Evolutionary conservation across 1,140 invertebrate species (phyloP).

Genomic region (Pristionchus pacificus): DNA sequence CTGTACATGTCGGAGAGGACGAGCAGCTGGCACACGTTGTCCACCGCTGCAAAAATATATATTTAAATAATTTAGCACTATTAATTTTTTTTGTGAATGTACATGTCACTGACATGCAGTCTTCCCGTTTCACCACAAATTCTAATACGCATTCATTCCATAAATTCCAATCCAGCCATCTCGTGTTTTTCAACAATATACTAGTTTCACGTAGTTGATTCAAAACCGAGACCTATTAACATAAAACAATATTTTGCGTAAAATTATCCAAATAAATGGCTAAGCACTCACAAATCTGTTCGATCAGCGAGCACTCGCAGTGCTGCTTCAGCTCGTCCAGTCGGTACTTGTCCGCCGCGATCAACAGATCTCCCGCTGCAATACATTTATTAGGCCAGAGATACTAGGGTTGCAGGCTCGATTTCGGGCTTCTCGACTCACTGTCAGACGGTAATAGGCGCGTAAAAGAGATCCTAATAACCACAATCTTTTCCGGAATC

Average conservation of each 20-base stretch:
- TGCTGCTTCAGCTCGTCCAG: slow-evolving; percentile 31
- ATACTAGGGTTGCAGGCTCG: too few relatives aligned
- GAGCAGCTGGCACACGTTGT: slow-evolving; percentile 53
- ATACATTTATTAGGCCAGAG: too few relatives aligned
- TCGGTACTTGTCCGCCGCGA: slow-evolving; percentile 57
- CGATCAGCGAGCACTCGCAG: slow-evolving; percentile 48
- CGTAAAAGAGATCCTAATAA: too few relatives aligned
- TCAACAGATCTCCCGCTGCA: slow-evolving; percentile 47
- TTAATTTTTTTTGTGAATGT: neutral
- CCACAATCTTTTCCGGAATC: too few relatives aligned
- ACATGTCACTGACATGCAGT: neutral
- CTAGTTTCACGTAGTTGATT: too few relatives aligned
- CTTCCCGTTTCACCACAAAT: neutral
- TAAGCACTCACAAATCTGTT: slow-evolving; percentile 34
- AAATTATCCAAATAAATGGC: too few relatives aligned
- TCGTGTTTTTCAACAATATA: too few relatives aligned
- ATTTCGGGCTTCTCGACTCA: too few relatives aligned
- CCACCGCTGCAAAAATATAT: slow-evolving; percentile 20
- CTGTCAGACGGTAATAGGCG: too few relatives aligned
- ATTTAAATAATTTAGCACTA: neutral
- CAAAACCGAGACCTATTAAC: too few relatives aligned
- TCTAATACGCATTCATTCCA: neutral
- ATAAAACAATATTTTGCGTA: neutral
- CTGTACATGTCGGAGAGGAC: slow-evolving; percentile 49
- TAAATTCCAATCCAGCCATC: too few relatives aligned